A percentile compares a stretch with the other conserved stretches of the same genome.
phyloP scores from a whole-genome alignment of 1,140 invertebrate genomes.

The Macrocentrus cingulum region DNA sequence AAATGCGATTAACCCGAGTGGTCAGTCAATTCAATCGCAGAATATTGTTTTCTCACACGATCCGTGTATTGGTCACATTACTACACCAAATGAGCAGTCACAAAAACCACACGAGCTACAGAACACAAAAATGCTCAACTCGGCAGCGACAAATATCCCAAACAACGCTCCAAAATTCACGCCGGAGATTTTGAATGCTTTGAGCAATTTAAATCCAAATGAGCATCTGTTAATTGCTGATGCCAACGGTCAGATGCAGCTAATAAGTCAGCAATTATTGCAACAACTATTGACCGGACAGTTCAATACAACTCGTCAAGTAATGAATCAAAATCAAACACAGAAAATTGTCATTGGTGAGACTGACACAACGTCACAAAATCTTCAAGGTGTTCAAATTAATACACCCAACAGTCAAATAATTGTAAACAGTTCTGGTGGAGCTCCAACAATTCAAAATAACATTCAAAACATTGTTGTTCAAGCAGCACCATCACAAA shows the following conservation, averaged over 20 bases:
- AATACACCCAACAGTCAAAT: slow-evolving; percentile 58
- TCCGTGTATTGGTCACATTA: slow-evolving; percentile 29
- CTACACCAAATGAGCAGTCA: slow-evolving; percentile 34
- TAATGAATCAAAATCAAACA: slow-evolving; percentile 45
- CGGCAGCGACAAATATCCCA: slow-evolving; percentile 46
- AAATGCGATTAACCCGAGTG: slow-evolving; percentile 15
- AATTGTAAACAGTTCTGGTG: slow-evolving; percentile 57
- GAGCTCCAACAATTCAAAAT: slow-evolving; percentile 57
- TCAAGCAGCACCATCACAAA: slow-evolving; percentile 53
- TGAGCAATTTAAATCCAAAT: slow-evolving; percentile 56
- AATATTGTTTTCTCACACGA: slow-evolving; percentile 48
- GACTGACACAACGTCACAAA: slow-evolving; percentile 42
- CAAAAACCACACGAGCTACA: slow-evolving; percentile 35
- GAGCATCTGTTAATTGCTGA: slow-evolving; percentile 55
- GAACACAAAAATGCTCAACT: slow-evolving; percentile 43
- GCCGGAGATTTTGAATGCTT: slow-evolving; percentile 54
- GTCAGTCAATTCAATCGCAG: slow-evolving; percentile 24
- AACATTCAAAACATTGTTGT: slow-evolving; percentile 59
- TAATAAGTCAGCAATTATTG: slow-evolving; percentile 54
- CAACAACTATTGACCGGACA: slow-evolving; percentile 54
- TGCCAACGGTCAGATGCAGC: slow-evolving; percentile 57
- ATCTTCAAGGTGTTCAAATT: slow-evolving; percentile 54
- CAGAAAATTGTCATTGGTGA: slow-evolving; percentile 57
- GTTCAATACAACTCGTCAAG: slow-evolving; percentile 40
- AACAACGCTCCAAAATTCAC: slow-evolving; percentile 55